Base-by-base conservation (phyloP, 1,140 invertebrate species). In the Drosophila mayri region DNA sequence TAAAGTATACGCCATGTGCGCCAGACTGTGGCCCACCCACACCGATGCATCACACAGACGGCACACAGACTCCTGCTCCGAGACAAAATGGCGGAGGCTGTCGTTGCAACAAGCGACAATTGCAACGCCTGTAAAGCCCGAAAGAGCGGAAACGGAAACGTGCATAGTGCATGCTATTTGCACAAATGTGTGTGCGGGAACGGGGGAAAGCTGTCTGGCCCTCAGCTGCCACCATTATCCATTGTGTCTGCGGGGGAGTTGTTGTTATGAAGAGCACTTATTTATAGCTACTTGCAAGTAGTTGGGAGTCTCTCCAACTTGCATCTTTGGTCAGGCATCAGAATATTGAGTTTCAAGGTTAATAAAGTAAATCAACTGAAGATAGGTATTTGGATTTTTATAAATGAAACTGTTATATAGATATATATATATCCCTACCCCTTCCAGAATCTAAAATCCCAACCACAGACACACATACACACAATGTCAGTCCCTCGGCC, bases 141-240 rank as follows among this genome's bases (percentile, higher is more conserved):
- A 61, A 87, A 88, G 73, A 74, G 57, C 85, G 84, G 84, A 90
- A 88, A 81, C 84, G 84, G 84, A 88, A 90, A 72, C 78, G 81
- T 88, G 80, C 85, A 90, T 84, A 80, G 80, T 84, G 84, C 80
- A 87, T 80, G 84, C 84, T 79, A 90, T 88, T 84, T 87, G 84
- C 80, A 78, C 85, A 88, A 88, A 88, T 84, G 62, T 73, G 62
- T 73, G 58, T 18, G 80, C 65, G 50, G 58, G 52, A 46, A 25
- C 40, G 14, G 44, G 54, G 76, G 30, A 20, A 41, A 54, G 63
- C 30, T 37, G 54, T 47, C 41, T 54, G 55, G 47, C 32, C 63
- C 28, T 37, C 62, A 40, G 52, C 66, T 30, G 22, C 63, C 63
- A 52, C 65, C 46, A 67, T 38, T 68, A 50, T 72, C 38, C 37